Conservation (phyloP, 2,888 invertebrate species). For the Coleophora flavipennella region DNA sequence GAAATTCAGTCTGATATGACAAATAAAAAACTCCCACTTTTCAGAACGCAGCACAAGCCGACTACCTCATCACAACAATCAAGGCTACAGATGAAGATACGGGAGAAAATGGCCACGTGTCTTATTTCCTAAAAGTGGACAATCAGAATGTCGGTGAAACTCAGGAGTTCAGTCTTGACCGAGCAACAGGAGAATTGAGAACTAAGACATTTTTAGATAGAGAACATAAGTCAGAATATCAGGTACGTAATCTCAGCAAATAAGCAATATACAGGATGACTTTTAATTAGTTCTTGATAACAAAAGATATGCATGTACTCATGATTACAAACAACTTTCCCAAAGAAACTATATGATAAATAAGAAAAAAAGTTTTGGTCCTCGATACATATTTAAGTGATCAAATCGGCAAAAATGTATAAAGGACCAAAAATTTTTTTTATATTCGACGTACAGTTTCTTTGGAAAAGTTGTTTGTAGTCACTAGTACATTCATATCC, state of each 20-base stretch:
- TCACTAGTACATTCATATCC: too few relatives aligned
- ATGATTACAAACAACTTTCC: too few relatives aligned
- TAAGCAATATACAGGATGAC: too few relatives aligned
- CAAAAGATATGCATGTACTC: too few relatives aligned
- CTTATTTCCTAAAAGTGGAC: conserved; percentile 86
- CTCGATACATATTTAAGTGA: too few relatives aligned
- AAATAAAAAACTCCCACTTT: conserved; percentile 21
- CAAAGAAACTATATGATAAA: too few relatives aligned
- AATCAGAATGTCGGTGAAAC: conserved; percentile 85
- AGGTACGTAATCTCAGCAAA: conserved; percentile 43
- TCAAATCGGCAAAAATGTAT: too few relatives aligned
- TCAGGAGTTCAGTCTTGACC: conserved; percentile 85
- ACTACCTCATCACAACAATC: conserved; percentile 85
- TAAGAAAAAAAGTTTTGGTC: too few relatives aligned
- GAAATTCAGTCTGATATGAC: neutral
- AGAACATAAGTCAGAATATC: conserved; percentile 71
- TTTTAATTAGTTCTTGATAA: too few relatives aligned
- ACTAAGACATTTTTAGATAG: conserved; percentile 86
- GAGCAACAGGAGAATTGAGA: conserved; percentile 83
- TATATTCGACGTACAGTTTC: too few relatives aligned
- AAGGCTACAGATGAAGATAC: conserved; percentile 86
- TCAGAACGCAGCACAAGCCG: conserved; percentile 80
- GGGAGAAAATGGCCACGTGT: conserved; percentile 87
- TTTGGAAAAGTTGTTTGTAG: too few relatives aligned
- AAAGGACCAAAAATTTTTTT: too few relatives aligned